Percentiles rank a stretch among this genome's conserved stretches.
Conservation (phyloP, 2,113 vertebrate species). For the Butorides virescens region DNA sequence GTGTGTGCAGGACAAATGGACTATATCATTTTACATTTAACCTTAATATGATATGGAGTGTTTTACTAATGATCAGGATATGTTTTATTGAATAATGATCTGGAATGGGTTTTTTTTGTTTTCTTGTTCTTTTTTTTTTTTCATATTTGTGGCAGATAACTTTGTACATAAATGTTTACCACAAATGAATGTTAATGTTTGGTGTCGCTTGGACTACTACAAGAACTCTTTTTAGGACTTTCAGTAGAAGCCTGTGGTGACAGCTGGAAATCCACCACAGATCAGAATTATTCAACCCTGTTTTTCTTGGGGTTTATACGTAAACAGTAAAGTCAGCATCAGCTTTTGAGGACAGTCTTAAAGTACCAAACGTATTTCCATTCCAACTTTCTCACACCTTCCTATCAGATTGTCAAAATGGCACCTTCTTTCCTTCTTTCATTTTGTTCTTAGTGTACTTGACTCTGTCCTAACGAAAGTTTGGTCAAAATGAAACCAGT, state of each 20-base stretch:
- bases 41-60: constrained; percentile 84
- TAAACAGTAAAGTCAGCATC: constrained; percentile 82
- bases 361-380: constrained; percentile 65
- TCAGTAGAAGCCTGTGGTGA: constrained; percentile 76
- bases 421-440: constrained; percentile 60
- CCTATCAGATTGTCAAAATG: constrained; percentile 90
- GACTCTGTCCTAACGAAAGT: constrained; percentile 75
- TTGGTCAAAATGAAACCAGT: constrained; percentile 80
- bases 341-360: constrained; percentile 78
- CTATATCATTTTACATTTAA: constrained; percentile 79
- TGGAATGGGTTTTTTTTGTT: constrained; percentile 75
- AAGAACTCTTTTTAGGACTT: constrained; percentile 75
- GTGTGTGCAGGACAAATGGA: constrained; percentile 79
- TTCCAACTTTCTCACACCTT: constrained; percentile 66
- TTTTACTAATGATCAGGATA: constrained; percentile 84
- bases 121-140: not conserved
- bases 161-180: constrained; percentile 91
- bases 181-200: constrained; percentile 91
- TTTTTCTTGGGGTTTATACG: constrained; percentile 75
- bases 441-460: constrained; percentile 57
- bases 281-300: constrained; percentile 76
- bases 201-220: constrained; percentile 84
- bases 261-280: constrained; percentile 76
- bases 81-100: constrained; percentile 79
- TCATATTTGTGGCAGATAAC: constrained; percentile 82